Percentiles rank a stretch among this genome's conserved stretches.
These are phyloP conservation scores for Hoplostethus atlanticus DNA, from an alignment of 2,797 vertebrate species.

Conservation along the genomic window DNA sequence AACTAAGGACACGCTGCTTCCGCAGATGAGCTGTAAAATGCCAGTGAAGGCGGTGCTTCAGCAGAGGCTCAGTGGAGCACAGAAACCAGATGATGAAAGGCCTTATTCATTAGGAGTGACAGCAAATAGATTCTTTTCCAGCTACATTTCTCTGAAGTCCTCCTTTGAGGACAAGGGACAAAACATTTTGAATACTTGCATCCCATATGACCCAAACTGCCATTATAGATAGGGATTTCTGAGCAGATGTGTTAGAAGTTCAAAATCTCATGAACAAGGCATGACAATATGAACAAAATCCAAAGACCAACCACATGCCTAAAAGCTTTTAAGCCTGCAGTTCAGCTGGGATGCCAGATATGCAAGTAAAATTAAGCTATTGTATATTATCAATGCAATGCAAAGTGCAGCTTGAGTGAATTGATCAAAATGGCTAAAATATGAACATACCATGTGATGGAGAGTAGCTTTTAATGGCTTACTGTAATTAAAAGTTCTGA, in stretches of 20 bases:
- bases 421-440: constrained; percentile 14
- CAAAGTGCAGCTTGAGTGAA: constrained; percentile 5
- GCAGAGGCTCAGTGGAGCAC: constrained; percentile 69
- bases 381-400: constrained; percentile 20
- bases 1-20: constrained; percentile 58
- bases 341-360: constrained; percentile 34
- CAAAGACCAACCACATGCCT: constrained; percentile 47
- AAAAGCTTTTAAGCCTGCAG: constrained; percentile 45
- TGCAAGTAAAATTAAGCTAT: constrained; percentile 49
- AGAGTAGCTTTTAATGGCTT: background rate
- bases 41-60: constrained; percentile 67
- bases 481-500: background rate
- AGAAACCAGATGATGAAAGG: constrained; percentile 80
- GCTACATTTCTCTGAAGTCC: constrained; percentile 72
- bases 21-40: constrained; percentile 66
- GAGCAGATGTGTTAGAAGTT: constrained; percentile 2
- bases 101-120: constrained; percentile 80
- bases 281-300: constrained; percentile 65
- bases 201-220: constrained; percentile 63
- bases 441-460: background rate
- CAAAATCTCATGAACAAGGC: constrained; percentile 70
- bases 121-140: constrained; percentile 80
- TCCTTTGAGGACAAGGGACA: constrained; percentile 74
- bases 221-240: constrained; percentile 42
- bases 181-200: constrained; percentile 68